Evolutionary conservation across 2,113 vertebrate species (phyloP).

Genomic region (Pachyramphus minor): DNA sequence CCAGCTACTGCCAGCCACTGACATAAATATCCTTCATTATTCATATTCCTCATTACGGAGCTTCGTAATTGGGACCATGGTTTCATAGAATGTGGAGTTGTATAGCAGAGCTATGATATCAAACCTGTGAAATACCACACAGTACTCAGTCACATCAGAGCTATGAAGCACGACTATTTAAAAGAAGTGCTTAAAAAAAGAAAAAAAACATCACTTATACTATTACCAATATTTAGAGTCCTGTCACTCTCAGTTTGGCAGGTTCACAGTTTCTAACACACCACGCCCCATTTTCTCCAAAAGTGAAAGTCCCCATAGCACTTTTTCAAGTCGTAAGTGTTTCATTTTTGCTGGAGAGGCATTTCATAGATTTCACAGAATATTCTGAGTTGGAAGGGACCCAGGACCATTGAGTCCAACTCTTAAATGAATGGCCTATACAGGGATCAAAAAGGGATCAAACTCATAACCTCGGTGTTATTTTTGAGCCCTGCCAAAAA

Average conservation of each 20-base stretch:
- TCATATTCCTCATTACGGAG: not conserved
- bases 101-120: not conserved
- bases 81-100: not conserved
- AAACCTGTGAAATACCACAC: not conserved
- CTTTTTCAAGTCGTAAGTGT: not conserved
- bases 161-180: not conserved
- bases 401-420: not conserved
- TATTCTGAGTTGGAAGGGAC: not conserved
- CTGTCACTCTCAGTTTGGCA: not conserved
- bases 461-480: not conserved
- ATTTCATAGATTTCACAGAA: not conserved
- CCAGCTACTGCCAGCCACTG: not conserved
- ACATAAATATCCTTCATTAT: not conserved
- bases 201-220: not conserved
- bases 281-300: not conserved
- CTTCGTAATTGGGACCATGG: fast-evolving
- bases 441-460: not conserved
- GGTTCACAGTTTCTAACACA: not conserved
- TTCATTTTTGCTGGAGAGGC: not conserved
- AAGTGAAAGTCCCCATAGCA: not conserved
- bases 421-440: not conserved
- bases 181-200: not conserved
- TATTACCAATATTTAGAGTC: not conserved
- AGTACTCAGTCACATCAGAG: not conserved
- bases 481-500: not conserved